Evolutionary conservation across 2,113 vertebrate species (phyloP).

Genomic region (Dicentrarchus labrax): DNA sequence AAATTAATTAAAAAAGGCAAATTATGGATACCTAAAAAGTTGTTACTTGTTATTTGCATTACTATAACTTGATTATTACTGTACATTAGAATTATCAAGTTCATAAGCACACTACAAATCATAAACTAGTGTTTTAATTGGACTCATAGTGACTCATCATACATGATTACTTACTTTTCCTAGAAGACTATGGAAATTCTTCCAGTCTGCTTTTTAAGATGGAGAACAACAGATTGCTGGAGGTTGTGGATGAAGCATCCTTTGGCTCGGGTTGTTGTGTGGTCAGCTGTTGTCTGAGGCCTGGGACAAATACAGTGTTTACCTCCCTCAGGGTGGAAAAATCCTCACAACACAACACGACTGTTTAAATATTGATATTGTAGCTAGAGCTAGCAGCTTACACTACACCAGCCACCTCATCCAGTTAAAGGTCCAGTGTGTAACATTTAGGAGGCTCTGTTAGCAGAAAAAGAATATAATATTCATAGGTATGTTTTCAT

Average conservation of each 20-base stretch:
- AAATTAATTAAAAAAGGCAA: neutral
- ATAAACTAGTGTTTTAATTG: neutral
- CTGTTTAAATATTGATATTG: neutral
- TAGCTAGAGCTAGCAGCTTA: neutral
- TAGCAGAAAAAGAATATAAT: too few relatives aligned
- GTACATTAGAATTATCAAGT: neutral
- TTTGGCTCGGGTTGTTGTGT: neutral
- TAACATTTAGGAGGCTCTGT: too few relatives aligned
- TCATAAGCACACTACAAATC: neutral
- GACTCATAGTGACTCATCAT: neutral
- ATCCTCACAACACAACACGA: neutral
- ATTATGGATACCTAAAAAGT: neutral
- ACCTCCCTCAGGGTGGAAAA: neutral
- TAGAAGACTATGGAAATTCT: neutral
- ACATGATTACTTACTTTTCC: too few relatives aligned
- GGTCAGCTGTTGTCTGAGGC: neutral
- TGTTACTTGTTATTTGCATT: neutral
- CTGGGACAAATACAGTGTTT: neutral
- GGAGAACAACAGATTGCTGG: neutral
- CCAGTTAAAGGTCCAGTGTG: neutral
- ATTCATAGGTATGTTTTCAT: too few relatives aligned
- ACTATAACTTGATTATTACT: neutral
- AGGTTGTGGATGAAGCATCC: slow-evolving; percentile 1
- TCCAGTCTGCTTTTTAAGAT: neutral
- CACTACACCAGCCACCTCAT: neutral